phyloP scores from a whole-genome alignment of 2,888 invertebrate species.

The Nycteola revayana region DNA sequence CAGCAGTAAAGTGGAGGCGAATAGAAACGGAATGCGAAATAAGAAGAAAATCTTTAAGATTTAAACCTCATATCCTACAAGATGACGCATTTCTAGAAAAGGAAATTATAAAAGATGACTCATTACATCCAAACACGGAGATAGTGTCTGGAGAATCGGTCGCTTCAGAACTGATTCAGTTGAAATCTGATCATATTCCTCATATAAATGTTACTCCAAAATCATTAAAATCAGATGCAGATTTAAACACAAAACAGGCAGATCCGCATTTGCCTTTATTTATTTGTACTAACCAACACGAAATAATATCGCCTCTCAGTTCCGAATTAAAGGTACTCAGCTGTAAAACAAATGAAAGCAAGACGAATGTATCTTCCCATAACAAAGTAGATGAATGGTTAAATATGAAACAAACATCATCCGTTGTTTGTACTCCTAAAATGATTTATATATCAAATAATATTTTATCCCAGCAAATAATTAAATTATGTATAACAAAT shows the following conservation, averaged over 20 bases:
- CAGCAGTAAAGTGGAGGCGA: constrained; percentile 49
- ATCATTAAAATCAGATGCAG: constrained; percentile 13
- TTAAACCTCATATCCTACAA: constrained; percentile 1
- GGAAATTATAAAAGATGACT: constrained; percentile 18
- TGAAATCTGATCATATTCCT: neutral
- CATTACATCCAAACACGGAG: constrained; percentile 56
- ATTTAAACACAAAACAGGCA: constrained; percentile 5
- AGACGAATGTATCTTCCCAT: constrained; percentile 10
- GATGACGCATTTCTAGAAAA: neutral
- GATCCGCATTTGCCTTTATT: constrained; percentile 37
- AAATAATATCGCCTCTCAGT: constrained; percentile 43
- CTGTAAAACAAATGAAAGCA: constrained; percentile 14
- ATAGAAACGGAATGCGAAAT: constrained; percentile 26
- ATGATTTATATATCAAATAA: constrained; percentile 40
- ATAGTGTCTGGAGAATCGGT: constrained; percentile 19
- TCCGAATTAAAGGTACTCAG: constrained; percentile 36
- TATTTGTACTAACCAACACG: constrained; percentile 52
- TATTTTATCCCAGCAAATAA: constrained; percentile 39
- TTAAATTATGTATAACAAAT: constrained; percentile 54
- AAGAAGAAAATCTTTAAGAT: constrained; percentile 8
- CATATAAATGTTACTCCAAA: neutral
- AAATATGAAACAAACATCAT: constrained; percentile 30
- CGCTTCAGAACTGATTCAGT: neutral
- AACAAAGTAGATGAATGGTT: constrained; percentile 32
- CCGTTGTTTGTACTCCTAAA: constrained; percentile 43